phyloP scores from a whole-genome alignment of 2,113 vertebrate species.

The Tichodroma muraria region DNA sequence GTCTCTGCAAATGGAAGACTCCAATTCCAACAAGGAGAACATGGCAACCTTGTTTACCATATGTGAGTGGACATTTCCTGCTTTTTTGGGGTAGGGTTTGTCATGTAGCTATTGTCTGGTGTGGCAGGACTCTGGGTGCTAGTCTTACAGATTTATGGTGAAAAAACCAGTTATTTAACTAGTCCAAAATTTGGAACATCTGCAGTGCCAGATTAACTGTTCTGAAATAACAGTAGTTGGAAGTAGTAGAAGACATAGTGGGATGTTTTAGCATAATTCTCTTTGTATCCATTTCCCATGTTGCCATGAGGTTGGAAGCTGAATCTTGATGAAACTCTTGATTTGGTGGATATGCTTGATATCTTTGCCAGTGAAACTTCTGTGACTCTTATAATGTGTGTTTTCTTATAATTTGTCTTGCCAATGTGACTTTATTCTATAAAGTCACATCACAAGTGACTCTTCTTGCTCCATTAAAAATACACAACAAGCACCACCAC shows the following conservation, averaged over 20 bases:
- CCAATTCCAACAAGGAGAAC: slow-evolving; percentile 92
- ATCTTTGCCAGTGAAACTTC: not conserved
- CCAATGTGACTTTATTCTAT: too few relatives aligned
- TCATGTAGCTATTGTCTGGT: not conserved
- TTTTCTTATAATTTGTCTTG: too few relatives aligned
- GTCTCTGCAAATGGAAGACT: slow-evolving; percentile 90
- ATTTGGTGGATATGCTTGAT: not conserved
- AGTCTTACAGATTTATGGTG: not conserved
- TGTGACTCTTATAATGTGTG: too few relatives aligned
- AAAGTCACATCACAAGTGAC: not conserved
- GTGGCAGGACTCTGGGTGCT: not conserved
- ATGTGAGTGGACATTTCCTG: slow-evolving; percentile 78
- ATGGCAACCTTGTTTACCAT: slow-evolving; percentile 90
- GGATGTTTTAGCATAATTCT: not conserved
- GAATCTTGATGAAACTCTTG: not conserved
- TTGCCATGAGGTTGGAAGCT: not conserved
- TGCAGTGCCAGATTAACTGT: not conserved
- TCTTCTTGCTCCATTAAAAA: not conserved
- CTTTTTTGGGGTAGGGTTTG: not conserved
- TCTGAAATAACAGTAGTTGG: not conserved
- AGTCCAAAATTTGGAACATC: not conserved
- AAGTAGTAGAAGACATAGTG: not conserved
- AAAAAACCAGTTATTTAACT: not conserved
- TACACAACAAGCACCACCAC: not conserved
- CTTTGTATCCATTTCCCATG: not conserved